Base-by-base conservation (phyloP, 2,797 vertebrate genomes). In the Leuciscus waleckii region DNA sequence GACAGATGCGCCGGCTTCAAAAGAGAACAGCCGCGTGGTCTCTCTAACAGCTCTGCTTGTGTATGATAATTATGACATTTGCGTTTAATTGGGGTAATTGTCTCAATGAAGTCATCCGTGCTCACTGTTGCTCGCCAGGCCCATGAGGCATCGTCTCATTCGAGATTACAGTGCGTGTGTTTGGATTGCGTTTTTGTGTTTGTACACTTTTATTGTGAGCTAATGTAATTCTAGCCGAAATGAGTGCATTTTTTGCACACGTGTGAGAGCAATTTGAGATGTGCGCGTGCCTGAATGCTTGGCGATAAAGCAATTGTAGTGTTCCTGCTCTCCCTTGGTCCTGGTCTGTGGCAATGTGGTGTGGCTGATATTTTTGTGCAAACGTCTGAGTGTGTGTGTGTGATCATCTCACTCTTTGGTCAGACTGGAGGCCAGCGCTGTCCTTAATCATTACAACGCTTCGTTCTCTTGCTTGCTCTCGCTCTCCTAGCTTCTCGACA, bases 61-160 rank as follows among this genome's bases (percentile, higher is more conserved):
- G 76, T 87, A 85, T 85, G 86, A 67, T 88, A 89, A 90, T 90
- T 77, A 85, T 90, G 87, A 82, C 90, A 88, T 89, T 90, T 86
- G 26, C 13, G n/a, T 83, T 63, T 88, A 86, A 89, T 91, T 84
- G 67, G 79, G 78, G 79, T 82, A 85, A 85, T 89, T 91, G 84
- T 87, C 86, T 91, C 81, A 43, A 81, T 85, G 58, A 83, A 87
- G 65, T 85, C 80, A 69, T 79, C 80, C 10, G 54, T 65, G 63
- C 79, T 46, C 41, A 70, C 74, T 85, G 79, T 81, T 77, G 63
- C 74, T 75, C 21, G 54, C 58, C 43, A 51, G 79, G 39, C 73
- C 63, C 51, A 49, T 46, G 41, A 70, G 75, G 63, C 41, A 11
- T 46, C 67, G 19, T 84, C 68, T 65, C 79, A 6, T 61, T 41